These are phyloP conservation scores for Entelurus aequoreus DNA, from an alignment of 2,113 vertebrate species.

Conservation along the genomic window DNA sequence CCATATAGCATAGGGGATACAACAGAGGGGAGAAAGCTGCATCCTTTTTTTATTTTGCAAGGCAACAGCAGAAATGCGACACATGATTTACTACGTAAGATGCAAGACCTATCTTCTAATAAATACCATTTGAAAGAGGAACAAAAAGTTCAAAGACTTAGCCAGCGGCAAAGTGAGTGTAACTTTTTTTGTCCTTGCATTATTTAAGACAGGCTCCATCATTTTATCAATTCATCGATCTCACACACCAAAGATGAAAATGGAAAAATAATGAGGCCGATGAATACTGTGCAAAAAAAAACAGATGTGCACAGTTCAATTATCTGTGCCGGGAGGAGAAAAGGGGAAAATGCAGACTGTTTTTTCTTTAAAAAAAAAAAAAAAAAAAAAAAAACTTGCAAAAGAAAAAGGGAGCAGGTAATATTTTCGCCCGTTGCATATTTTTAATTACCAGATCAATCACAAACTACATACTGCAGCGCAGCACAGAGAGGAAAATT, in stretches of 20 bases:
- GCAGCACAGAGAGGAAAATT: conserved; percentile 71
- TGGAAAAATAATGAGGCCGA: conserved; percentile 80
- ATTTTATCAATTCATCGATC: conserved; percentile 84
- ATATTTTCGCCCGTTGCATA: conserved; percentile 79
- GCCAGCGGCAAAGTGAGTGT: conserved; percentile 70
- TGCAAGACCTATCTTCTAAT: conserved; percentile 59
- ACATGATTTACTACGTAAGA: conserved; percentile 47
- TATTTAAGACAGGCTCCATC: conserved; percentile 80
- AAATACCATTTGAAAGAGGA: conserved; percentile 65
- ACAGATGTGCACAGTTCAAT: conserved; percentile 82
- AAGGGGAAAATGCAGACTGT: conserved; percentile 70
- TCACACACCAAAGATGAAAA: conserved; percentile 79
- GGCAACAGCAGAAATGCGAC: conserved; percentile 52
- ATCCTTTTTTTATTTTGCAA: conserved; percentile 34
- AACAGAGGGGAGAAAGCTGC: conserved; percentile 29
- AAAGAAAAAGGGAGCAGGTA: conserved; percentile 68
- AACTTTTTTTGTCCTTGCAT: conserved; percentile 76
- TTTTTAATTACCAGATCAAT: conserved; percentile 85
- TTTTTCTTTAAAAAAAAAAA: conserved; percentile 71
- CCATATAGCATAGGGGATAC: conserved; percentile 34
- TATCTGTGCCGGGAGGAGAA: conserved; percentile 67
- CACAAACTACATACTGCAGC: conserved; percentile 69
- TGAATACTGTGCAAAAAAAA: conserved; percentile 72
- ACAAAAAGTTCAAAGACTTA: conserved; percentile 73
- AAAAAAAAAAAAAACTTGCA: conserved; percentile 51